A percentile compares a stretch with the other conserved stretches of the same genome.
phyloP scores from a whole-genome alignment of 2,797 vertebrate species.

The Cyprinella venusta region DNA sequence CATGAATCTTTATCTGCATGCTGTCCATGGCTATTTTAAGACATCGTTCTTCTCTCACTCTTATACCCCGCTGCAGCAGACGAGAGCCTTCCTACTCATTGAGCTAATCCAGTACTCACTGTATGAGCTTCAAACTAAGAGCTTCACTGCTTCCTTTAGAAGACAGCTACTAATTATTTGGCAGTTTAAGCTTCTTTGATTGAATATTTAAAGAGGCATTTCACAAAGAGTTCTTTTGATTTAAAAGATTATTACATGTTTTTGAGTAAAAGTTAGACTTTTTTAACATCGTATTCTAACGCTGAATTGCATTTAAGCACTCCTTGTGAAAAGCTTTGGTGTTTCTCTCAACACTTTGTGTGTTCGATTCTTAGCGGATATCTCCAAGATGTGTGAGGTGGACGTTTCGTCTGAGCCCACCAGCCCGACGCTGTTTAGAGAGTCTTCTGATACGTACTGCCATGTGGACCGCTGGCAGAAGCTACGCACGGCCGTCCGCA shows the following conservation, averaged over 20 bases:
- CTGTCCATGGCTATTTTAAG: conserved; percentile 60
- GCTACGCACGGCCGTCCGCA: conserved; percentile 84
- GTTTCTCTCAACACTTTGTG: neutral
- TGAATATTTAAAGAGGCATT: neutral
- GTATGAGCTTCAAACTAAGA: conserved; percentile 51
- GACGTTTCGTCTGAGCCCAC: conserved; percentile 73
- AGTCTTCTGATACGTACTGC: conserved; percentile 71
- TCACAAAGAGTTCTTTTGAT: neutral
- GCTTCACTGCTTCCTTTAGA: conserved; percentile 13
- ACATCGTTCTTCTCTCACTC: conserved; percentile 60
- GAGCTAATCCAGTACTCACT: conserved; percentile 52
- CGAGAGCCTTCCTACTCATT: conserved; percentile 51
- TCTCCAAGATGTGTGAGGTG: conserved; percentile 79
- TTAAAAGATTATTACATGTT: neutral
- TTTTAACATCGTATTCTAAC: neutral
- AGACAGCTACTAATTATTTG: neutral
- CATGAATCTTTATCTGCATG: conserved; percentile 50
- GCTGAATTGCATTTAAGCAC: neutral
- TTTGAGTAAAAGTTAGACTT: conserved; percentile 13
- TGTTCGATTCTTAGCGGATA: conserved; percentile 65
- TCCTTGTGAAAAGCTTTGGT: conserved; percentile 34
- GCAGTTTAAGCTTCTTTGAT: neutral
- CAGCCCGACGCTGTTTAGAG: conserved; percentile 74
- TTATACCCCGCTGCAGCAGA: conserved; percentile 59
- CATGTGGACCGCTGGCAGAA: conserved; percentile 86